Evolutionary conservation across 2,888 invertebrate genomes (phyloP).

Genomic region (Rotaria socialis): DNA sequence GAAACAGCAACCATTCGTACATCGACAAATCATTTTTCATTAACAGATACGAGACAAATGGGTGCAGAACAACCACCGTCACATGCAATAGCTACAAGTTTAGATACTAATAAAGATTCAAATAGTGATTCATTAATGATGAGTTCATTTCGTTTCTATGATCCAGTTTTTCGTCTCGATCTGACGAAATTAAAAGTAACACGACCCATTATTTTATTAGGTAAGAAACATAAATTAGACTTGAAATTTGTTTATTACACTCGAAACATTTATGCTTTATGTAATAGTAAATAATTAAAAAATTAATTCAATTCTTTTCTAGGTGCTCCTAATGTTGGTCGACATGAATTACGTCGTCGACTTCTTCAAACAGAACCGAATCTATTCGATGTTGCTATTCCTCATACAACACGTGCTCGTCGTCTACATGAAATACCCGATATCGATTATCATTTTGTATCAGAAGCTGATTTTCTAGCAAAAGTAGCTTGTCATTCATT

Average conservation of each 20-base stretch:
- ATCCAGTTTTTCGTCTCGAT: constrained; percentile 4
- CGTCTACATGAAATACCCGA: neutral
- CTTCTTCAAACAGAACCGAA: constrained; percentile 32
- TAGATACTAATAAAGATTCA: neutral
- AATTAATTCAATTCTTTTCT: neutral
- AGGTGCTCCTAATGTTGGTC: constrained; percentile 36
- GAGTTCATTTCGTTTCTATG: constrained; percentile 14
- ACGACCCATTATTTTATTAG: constrained; percentile 5
- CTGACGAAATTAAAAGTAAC: neutral
- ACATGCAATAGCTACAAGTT: neutral
- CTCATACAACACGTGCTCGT: constrained; percentile 20
- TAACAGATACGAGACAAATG: constrained; percentile 10
- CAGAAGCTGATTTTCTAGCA: neutral
- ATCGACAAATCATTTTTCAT: constrained; percentile 29
- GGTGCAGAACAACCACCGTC: neutral
- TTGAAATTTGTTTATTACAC: neutral
- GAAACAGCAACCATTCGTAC: neutral
- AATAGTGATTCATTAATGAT: neutral
- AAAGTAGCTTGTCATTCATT: neutral
- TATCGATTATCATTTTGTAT: constrained; percentile 24
- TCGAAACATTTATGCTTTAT: too few relatives aligned
- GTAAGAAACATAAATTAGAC: neutral
- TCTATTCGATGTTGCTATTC: constrained; percentile 37
- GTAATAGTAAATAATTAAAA: too few relatives aligned
- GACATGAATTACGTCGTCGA: constrained; percentile 27